Evolutionary conservation across 1,140 invertebrate genomes (phyloP).

Genomic region (Bombyx mandarina): DNA sequence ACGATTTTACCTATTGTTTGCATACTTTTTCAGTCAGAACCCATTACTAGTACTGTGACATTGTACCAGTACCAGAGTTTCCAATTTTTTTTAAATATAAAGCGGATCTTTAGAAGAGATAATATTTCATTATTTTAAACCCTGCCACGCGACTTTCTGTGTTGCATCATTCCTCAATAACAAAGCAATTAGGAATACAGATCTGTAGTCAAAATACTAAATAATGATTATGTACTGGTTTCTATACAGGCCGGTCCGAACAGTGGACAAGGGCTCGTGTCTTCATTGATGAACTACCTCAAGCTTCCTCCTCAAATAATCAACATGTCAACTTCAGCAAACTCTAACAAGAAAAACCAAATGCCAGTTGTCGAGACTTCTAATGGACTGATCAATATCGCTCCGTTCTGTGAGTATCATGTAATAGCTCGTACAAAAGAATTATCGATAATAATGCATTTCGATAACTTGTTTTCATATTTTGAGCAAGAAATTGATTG

Average conservation of each 20-base stretch:
- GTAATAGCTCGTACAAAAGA: neutral
- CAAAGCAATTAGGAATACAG: no score
- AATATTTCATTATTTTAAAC: no score
- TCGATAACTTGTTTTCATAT: neutral
- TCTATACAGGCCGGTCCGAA: slow-evolving; percentile 42
- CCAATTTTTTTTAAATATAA: no score
- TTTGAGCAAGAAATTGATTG: no score
- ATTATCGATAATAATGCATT: neutral
- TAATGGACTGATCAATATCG: slow-evolving; percentile 88
- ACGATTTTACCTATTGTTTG: no score
- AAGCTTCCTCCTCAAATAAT: slow-evolving; percentile 59
- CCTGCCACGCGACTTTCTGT: neutral
- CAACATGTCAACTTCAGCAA: slow-evolving; percentile 70
- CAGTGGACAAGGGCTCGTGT: slow-evolving; percentile 55
- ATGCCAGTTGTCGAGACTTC: slow-evolving; percentile 68
- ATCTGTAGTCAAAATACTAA: no score
- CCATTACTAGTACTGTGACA: no score
- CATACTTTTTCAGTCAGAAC: no score
- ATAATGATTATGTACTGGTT: neutral
- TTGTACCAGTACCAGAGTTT: no score
- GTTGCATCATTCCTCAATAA: neutral
- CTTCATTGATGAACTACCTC: slow-evolving; percentile 65
- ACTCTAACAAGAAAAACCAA: slow-evolving; percentile 72
- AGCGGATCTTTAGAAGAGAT: no score
- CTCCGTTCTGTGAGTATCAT: slow-evolving; percentile 79